phyloP scores from a whole-genome alignment of 2,797 vertebrate species.

The Hydrolagus colliei region DNA sequence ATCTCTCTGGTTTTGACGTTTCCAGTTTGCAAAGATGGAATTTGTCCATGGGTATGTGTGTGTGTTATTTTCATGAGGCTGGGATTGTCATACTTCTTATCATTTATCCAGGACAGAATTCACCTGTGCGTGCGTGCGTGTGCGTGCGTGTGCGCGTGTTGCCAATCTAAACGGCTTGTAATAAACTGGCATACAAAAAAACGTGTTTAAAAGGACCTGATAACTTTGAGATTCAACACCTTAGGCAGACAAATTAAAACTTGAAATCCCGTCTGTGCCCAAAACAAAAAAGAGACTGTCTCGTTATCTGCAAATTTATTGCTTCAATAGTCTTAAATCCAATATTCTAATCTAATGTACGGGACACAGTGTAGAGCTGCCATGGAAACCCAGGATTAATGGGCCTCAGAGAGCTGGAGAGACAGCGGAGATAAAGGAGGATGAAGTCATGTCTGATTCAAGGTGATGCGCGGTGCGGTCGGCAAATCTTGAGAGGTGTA shows the following conservation, averaged over 20 bases:
- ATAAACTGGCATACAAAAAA: neutral
- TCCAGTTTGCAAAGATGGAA: too few species aligned
- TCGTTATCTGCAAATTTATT: conserved; percentile 9
- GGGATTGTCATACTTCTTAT: neutral
- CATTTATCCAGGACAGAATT: neutral
- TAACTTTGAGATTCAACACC: neutral
- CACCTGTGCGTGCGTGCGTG: too few species aligned
- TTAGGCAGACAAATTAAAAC: neutral
- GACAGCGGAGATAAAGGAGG: neutral
- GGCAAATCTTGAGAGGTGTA: too few species aligned
- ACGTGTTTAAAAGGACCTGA: neutral
- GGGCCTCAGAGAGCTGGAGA: neutral
- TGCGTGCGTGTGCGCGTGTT: too few species aligned
- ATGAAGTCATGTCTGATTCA: conserved; percentile 25
- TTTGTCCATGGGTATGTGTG: too few species aligned
- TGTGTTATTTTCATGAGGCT: too few species aligned
- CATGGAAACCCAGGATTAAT: conserved; percentile 27
- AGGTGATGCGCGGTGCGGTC: neutral
- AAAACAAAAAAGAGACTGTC: neutral
- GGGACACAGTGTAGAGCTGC: conserved; percentile 1
- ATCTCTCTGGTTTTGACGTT: too few species aligned
- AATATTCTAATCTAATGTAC: conserved; percentile 15
- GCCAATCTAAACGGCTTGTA: neutral
- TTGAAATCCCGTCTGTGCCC: neutral
- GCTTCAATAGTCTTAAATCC: neutral